These are phyloP conservation scores for Lipophrys pholis DNA, from an alignment of 2,113 vertebrate species.

Conservation along the genomic window DNA sequence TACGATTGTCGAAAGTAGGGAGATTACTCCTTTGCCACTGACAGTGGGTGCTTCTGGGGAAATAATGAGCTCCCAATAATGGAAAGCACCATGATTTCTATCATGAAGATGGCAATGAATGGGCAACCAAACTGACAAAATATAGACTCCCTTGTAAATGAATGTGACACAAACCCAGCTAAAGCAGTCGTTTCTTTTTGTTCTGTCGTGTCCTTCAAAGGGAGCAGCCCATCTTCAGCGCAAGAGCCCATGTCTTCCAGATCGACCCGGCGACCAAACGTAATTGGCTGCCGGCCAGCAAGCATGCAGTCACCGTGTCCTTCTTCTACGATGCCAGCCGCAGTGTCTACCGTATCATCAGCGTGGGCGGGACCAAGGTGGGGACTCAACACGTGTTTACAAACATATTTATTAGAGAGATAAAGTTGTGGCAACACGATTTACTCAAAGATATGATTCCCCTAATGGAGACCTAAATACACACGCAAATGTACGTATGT, in stretches of 20 bases:
- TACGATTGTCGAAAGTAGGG: neutral
- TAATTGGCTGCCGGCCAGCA: constrained; percentile 96
- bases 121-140: neutral
- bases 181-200: neutral
- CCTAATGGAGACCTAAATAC: too few species aligned
- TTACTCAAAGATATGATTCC: neutral
- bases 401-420: neutral
- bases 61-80: constrained; percentile 1
- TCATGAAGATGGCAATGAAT: neutral
- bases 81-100: neutral
- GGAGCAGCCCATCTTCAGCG: constrained; percentile 97
- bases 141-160: neutral
- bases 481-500: too few species aligned
- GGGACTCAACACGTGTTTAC: neutral
- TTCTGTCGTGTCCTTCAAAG: constrained; percentile 70
- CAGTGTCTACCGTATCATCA: constrained; percentile 95
- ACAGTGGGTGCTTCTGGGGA: constrained; percentile 5
- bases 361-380: constrained; percentile 96
- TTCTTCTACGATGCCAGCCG: constrained; percentile 89
- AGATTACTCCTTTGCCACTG: neutral
- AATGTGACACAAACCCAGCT: neutral
- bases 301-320: constrained; percentile 91
- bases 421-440: neutral
- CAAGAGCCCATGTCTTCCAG: constrained; percentile 96
- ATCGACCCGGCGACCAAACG: constrained; percentile 95